Evolutionary conservation across 2,888 invertebrate species (phyloP), one percentile per base, ranked within the genome.

Genomic region (Glyphotaelius pellucidus): DNA sequence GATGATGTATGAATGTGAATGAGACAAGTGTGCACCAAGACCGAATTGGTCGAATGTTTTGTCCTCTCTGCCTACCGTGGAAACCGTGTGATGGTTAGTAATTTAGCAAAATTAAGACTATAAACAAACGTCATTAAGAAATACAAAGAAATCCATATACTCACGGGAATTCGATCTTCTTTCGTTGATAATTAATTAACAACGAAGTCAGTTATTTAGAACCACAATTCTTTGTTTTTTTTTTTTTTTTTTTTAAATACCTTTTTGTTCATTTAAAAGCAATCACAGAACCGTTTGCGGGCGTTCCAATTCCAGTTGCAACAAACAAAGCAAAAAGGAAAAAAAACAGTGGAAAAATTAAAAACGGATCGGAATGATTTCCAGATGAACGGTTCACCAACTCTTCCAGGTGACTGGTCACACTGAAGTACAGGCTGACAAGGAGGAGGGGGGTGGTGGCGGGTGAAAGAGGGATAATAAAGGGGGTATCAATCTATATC

Each of bases 341-440:
- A 80, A 80, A 90, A 80, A 47, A n/a, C 67, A 9, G 25, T 67
- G 67, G 25, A 80, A 80, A 80, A 35, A 80, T 80, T 42, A 89
- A 89, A 81, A 90, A 38, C 38, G 89, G n/a, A 52, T 7, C 30
- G n/a, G 31, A 32, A 52, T 35, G 47, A 80, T 90, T 90, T 90
- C 84, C 84, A 83, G 91, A 30, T 89, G 91, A 89, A 14, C 80
- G 87, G 42, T 80, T 32, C 85, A n/a, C 81, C 67, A 38, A 86
- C 80, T 91, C 80, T 89, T 89, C 47, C 91, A 83, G 89, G 89
- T 81, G 91, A 88, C 31, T 47, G 89, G 38, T 67, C 89, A 47
- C 31, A 83, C 83, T 67, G 25, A 67, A 67, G 67, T 67, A 67
- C 52, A 67, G 67, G 25, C 67, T 67, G 67, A 67, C 67, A 67